A percentile compares a stretch with the other conserved stretches of the same genome.
phyloP scores from a whole-genome alignment of 2,113 vertebrate species.

The Bubalus kerabau region DNA sequence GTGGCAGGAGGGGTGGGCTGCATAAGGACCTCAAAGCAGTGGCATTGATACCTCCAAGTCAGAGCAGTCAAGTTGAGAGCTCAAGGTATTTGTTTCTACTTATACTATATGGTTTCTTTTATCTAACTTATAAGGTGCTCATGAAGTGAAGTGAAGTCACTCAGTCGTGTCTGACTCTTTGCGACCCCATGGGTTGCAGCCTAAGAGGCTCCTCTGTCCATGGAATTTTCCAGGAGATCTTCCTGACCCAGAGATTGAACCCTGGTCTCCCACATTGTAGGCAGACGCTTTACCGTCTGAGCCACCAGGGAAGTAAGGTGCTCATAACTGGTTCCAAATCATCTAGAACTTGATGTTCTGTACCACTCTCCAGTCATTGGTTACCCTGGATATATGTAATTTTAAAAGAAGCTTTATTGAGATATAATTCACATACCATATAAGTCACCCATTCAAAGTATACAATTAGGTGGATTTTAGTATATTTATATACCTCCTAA shows the following conservation, averaged over 20 bases:
- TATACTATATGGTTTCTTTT: neutral
- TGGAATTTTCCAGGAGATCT: too few relatives aligned
- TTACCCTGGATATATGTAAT: neutral
- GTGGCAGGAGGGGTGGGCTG: neutral
- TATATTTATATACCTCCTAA: neutral
- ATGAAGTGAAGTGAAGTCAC: too few relatives aligned
- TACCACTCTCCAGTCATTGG: neutral
- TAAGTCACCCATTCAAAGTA: neutral
- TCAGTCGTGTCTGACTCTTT: too few relatives aligned
- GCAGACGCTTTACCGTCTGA: too few relatives aligned
- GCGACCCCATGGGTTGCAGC: too few relatives aligned
- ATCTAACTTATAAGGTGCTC: neutral
- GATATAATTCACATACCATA: neutral
- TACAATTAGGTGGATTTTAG: neutral
- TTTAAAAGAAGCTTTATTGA: neutral
- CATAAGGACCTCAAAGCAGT: neutral
- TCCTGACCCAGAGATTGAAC: too few relatives aligned
- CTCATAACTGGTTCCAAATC: neutral
- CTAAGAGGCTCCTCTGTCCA: too few relatives aligned
- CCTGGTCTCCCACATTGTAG: too few relatives aligned
- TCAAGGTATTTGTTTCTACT: neutral
- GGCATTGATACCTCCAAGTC: neutral
- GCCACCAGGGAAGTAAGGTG: neutral
- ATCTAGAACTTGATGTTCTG: neutral
- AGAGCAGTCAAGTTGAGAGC: neutral